phyloP scores from a whole-genome alignment of 2,113 vertebrate genomes.

The Eretmochelys imbricata region DNA sequence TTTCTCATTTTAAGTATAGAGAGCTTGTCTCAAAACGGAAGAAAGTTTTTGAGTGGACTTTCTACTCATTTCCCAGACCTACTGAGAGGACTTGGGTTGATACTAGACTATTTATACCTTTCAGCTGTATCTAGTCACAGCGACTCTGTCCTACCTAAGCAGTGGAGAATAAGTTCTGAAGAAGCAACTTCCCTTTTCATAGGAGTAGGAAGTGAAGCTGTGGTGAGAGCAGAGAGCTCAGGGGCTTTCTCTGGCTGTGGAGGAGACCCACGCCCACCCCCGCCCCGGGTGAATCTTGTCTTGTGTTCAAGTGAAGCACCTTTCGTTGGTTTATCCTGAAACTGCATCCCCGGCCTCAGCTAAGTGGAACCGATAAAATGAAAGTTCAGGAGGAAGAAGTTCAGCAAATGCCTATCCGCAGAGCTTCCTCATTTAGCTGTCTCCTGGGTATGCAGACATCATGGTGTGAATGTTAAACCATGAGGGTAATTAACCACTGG shows the following conservation, averaged over 20 bases:
- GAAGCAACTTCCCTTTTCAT: slow-evolving; percentile 58
- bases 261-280: background rate
- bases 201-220: slow-evolving; percentile 55
- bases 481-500: background rate
- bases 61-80: accelerated
- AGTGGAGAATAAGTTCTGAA: background rate
- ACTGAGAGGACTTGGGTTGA: slow-evolving; percentile 21
- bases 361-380: background rate
- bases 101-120: background rate
- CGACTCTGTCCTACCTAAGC: slow-evolving; percentile 6
- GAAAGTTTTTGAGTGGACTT: slow-evolving; percentile 24
- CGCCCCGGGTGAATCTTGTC: background rate
- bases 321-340: accelerated
- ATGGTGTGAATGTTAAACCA: background rate
- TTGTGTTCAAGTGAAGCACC: background rate
- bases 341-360: background rate
- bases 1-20: background rate
- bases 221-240: background rate
- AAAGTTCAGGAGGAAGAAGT: background rate
- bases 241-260: background rate
- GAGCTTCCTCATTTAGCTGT: slow-evolving; percentile 30
- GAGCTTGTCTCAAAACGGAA: background rate
- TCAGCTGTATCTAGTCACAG: background rate
- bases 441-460: background rate
- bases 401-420: background rate